Conservation (phyloP, 2,888 invertebrate genomes). For the Oscheius sp. region DNA sequence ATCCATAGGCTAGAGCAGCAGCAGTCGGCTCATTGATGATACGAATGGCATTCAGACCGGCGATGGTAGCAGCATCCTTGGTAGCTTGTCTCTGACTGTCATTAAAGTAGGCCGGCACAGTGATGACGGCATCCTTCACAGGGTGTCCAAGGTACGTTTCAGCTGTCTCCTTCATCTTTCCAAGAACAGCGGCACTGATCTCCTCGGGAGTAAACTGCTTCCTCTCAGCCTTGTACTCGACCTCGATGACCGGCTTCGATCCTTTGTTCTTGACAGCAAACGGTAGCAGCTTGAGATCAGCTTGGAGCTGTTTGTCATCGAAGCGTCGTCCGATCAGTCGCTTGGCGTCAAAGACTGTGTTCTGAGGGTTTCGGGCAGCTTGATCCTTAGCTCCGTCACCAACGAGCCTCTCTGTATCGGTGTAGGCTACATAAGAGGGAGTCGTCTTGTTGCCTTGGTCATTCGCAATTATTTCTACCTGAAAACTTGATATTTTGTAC, state of each 20-base stretch:
- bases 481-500: constrained; percentile 9
- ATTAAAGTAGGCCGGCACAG: constrained; percentile 86
- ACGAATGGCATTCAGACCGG: constrained; percentile 73
- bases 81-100: constrained; percentile 81
- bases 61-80: constrained; percentile 74
- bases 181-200: constrained; percentile 70
- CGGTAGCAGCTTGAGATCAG: constrained; percentile 72
- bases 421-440: constrained; percentile 79
- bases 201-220: constrained; percentile 78
- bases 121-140: constrained; percentile 83
- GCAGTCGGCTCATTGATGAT: constrained; percentile 76
- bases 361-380: constrained; percentile 76
- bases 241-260: constrained; percentile 75
- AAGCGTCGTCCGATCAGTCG: constrained; percentile 76
- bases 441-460: constrained; percentile 82
- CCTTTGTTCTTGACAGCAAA: constrained; percentile 65
- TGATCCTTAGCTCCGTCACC: constrained; percentile 77
- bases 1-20: constrained; percentile 86
- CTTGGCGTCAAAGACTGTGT: constrained; percentile 69
- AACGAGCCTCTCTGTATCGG: constrained; percentile 76
- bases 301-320: constrained; percentile 73
- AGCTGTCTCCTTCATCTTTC: constrained; percentile 74
- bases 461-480: constrained; percentile 77
- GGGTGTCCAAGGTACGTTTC: constrained; percentile 73
- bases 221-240: constrained; percentile 86